Evolutionary conservation across 2,888 invertebrate genomes (phyloP).

Genomic region (Pemphredon lugubris): DNA sequence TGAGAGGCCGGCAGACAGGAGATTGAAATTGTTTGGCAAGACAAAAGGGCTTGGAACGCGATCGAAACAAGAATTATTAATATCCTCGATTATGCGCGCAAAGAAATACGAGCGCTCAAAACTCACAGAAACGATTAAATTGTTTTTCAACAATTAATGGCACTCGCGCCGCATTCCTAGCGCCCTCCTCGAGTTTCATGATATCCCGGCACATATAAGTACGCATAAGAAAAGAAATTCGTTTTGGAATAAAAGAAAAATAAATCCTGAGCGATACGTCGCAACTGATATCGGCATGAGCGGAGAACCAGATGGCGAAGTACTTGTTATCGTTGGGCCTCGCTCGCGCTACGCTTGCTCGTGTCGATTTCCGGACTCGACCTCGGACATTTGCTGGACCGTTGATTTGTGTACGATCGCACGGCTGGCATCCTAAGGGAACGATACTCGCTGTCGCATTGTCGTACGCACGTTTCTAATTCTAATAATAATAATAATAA

Average conservation of each 20-base stretch:
- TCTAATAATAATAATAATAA: no score
- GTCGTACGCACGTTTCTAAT: background rate
- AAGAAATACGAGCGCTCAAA: no score
- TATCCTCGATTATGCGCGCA: background rate
- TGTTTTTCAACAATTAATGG: no score
- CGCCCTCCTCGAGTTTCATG: no score
- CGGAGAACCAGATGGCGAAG: constrained; percentile 7
- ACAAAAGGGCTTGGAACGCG: background rate
- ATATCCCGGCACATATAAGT: no score
- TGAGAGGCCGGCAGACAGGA: background rate
- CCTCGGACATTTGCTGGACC: background rate
- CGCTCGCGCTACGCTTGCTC: background rate
- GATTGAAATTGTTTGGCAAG: constrained; percentile 15
- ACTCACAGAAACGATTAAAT: no score
- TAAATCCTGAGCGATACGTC: no score
- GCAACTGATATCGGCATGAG: no score
- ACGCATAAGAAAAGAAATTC: no score
- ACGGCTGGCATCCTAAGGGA: constrained; percentile 19
- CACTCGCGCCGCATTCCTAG: no score
- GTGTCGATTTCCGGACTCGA: constrained; percentile 20
- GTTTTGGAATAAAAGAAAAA: no score
- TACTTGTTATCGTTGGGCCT: background rate
- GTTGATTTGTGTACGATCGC: constrained; percentile 21
- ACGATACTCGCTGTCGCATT: background rate
- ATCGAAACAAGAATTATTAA: background rate